phyloP scores from a whole-genome alignment of 2,797 vertebrate genomes.

The Karalla daura region DNA sequence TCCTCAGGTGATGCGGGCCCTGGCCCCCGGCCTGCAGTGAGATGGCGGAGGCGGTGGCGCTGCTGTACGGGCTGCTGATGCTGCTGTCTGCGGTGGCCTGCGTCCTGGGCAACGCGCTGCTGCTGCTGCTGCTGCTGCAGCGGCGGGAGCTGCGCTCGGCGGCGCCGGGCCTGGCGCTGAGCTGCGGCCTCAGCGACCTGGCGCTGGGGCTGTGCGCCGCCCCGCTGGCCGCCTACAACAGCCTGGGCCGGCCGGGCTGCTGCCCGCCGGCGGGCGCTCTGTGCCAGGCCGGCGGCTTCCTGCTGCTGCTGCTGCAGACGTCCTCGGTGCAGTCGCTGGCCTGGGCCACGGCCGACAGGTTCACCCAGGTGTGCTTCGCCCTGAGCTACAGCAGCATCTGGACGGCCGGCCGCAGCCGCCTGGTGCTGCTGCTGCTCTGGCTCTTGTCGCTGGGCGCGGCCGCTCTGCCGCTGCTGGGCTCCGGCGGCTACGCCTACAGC shows the following conservation, averaged over 20 bases:
- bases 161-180: slow-evolving; percentile 73
- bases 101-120: slow-evolving; percentile 72
- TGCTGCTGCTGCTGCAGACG: slow-evolving; percentile 80
- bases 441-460: slow-evolving; percentile 71
- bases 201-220: slow-evolving; percentile 74
- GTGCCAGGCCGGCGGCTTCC: slow-evolving; percentile 79
- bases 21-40: too few relatives aligned
- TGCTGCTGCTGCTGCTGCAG: slow-evolving; percentile 73
- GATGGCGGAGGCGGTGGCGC: slow-evolving; percentile 36
- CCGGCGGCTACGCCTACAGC: slow-evolving; percentile 81
- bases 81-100: slow-evolving; percentile 66
- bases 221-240: slow-evolving; percentile 75
- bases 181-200: slow-evolving; percentile 81
- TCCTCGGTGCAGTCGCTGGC: slow-evolving; percentile 80
- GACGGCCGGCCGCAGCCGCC: slow-evolving; percentile 63
- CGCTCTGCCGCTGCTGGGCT: slow-evolving; percentile 78
- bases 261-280: slow-evolving; percentile 39
- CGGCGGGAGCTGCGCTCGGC: slow-evolving; percentile 73
- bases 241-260: slow-evolving; percentile 45
- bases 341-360: slow-evolving; percentile 79
- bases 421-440: slow-evolving; percentile 74
- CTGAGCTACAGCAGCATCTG: slow-evolving; percentile 78
- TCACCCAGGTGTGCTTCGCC: slow-evolving; percentile 81
- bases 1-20: too few relatives aligned
- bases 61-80: slow-evolving; percentile 67